Percentiles rank a stretch among this genome's conserved stretches.
phyloP scores from a whole-genome alignment of 2,113 vertebrate genomes.

The Okapia johnstoni region DNA sequence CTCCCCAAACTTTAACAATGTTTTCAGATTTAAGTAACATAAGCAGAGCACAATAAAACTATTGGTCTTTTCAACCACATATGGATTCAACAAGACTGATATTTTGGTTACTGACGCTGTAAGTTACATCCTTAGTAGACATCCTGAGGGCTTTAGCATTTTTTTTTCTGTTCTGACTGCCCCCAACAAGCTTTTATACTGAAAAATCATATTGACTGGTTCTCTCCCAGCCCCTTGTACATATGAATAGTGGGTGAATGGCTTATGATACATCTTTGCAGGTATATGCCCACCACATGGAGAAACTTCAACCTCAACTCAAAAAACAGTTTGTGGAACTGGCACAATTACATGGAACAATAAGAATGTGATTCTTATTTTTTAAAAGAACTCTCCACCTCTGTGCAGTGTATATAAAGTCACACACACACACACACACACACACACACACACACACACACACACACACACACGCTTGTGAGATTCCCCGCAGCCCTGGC shows the following conservation, averaged over 20 bases:
- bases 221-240: neutral
- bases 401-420: neutral
- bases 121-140: neutral
- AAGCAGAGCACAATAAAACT: neutral
- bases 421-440: neutral
- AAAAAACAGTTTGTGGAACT: neutral
- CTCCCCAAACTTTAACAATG: neutral
- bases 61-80: neutral
- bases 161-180: neutral
- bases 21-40: neutral
- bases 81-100: neutral
- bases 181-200: neutral
- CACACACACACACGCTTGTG: neutral
- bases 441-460: too few species aligned
- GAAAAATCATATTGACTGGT: neutral
- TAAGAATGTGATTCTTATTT: neutral
- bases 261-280: neutral
- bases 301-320: neutral
- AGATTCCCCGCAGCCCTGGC: neutral
- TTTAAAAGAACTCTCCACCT: neutral
- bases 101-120: neutral
- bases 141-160: neutral
- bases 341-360: neutral
- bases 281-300: neutral
- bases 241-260: neutral